Evolutionary conservation across 2,797 vertebrate species (phyloP).

Genomic region (Cyprinodon diabolis): DNA sequence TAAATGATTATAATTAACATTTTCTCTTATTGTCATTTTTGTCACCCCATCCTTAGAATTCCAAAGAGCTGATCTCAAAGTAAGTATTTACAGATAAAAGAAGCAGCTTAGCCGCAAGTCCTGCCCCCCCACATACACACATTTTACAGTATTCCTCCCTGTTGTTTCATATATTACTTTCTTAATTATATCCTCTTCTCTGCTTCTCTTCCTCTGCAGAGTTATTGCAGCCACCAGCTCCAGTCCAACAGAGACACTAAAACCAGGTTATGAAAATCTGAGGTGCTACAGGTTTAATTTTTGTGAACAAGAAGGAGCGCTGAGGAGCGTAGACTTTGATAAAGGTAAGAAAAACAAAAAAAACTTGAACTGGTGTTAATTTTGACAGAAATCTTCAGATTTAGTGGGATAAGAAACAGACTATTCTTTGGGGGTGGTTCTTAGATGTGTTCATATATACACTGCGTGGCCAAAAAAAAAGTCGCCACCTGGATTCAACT

Average conservation of each 20-base stretch:
- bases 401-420: background rate
- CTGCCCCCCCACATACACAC: background rate
- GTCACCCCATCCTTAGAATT: conserved; percentile 60
- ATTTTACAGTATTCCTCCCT: background rate
- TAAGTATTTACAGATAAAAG: conserved; percentile 61
- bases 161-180: background rate
- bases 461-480: too few relatives aligned
- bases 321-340: conserved; percentile 78
- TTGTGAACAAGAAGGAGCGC: conserved; percentile 72
- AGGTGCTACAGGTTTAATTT: conserved; percentile 77
- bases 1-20: background rate
- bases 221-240: conserved; percentile 58
- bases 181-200: background rate
- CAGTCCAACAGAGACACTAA: conserved; percentile 60
- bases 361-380: too few relatives aligned
- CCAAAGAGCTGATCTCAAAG: conserved; percentile 76
- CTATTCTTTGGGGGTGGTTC: background rate
- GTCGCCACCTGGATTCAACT: too few relatives aligned
- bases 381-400: too few relatives aligned
- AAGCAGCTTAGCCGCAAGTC: background rate
- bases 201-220: conserved; percentile 47
- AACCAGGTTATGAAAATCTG: conserved; percentile 73
- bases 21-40: background rate
- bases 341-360: conserved; percentile 56
- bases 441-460: background rate